Conservation (phyloP, 2,888 invertebrate genomes). For the Megamerina dolium region DNA sequence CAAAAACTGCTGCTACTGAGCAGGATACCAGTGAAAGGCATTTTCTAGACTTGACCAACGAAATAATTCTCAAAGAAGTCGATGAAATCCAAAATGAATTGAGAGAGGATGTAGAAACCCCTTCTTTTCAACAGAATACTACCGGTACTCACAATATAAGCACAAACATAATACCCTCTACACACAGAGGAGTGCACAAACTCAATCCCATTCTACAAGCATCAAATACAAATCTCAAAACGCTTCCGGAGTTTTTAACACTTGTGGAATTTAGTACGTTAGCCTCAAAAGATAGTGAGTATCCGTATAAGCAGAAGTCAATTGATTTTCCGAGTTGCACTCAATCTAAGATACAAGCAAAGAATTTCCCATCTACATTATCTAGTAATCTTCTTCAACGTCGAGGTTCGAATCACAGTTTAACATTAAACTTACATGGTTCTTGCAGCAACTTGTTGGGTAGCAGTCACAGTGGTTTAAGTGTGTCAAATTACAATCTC, state of each 20-base stretch:
- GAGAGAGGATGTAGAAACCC: background rate
- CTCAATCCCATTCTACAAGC: constrained; percentile 37
- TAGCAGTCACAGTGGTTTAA: constrained; percentile 44
- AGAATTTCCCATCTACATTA: constrained; percentile 25
- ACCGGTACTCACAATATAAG: background rate
- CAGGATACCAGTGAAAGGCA: constrained; percentile 7
- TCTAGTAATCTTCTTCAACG: constrained; percentile 51
- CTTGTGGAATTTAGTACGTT: constrained; percentile 57
- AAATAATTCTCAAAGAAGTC: constrained; percentile 15
- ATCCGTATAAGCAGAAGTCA: constrained; percentile 37
- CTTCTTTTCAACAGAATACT: background rate
- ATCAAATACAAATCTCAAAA: constrained; percentile 66
- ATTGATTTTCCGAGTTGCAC: constrained; percentile 31
- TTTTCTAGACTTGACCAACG: constrained; percentile 14
- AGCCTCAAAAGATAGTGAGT: constrained; percentile 18
- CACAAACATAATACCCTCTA: background rate
- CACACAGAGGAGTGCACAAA: constrained; percentile 29
- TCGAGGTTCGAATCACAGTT: constrained; percentile 58
- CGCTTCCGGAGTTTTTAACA: constrained; percentile 65
- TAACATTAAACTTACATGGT: constrained; percentile 55
- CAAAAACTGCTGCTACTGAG: constrained; percentile 11
- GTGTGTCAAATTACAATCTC: constrained; percentile 54
- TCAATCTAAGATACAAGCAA: constrained; percentile 7
- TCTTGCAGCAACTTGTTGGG: constrained; percentile 50
- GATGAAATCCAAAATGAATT: constrained; percentile 9